Evolutionary conservation across 2,113 vertebrate species (phyloP).

Genomic region (Onychorhynchus coronatus): DNA sequence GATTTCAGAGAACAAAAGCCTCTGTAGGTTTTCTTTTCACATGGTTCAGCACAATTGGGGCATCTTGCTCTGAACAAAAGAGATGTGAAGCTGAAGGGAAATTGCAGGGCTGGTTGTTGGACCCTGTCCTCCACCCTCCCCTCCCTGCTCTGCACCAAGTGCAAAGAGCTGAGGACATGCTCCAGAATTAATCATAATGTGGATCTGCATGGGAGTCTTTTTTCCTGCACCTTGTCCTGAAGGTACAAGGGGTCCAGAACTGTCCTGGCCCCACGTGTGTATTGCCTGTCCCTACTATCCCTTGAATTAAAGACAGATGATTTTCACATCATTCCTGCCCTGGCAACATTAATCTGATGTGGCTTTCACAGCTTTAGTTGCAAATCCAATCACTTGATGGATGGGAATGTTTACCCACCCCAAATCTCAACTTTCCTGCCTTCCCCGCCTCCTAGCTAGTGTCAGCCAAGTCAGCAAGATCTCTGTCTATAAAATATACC

Average conservation of each 20-base stretch:
- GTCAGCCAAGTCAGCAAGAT: constrained; percentile 51
- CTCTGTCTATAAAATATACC: constrained; percentile 57
- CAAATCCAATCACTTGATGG: constrained; percentile 19
- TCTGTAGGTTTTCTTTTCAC: background rate
- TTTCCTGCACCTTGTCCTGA: background rate
- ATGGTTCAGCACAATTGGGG: background rate
- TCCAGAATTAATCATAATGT: background rate
- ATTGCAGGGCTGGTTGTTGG: background rate
- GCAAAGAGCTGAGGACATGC: background rate
- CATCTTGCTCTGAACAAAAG: background rate
- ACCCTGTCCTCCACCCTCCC: background rate
- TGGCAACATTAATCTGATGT: constrained; percentile 29
- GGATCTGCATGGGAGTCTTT: fast-evolving
- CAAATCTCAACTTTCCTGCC: constrained; percentile 43
- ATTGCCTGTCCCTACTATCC: background rate
- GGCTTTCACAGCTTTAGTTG: constrained; percentile 43
- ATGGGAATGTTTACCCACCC: constrained; percentile 55
- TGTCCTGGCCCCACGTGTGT: background rate
- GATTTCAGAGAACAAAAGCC: background rate
- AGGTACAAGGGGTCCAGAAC: background rate
- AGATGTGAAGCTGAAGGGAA: background rate
- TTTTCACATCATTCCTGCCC: constrained; percentile 34
- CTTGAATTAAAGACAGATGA: background rate
- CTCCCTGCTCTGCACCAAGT: background rate
- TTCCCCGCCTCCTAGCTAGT: constrained; percentile 31